Evolutionary conservation across 2,888 invertebrate species (phyloP).

Genomic region (Melieria crassipennis): DNA sequence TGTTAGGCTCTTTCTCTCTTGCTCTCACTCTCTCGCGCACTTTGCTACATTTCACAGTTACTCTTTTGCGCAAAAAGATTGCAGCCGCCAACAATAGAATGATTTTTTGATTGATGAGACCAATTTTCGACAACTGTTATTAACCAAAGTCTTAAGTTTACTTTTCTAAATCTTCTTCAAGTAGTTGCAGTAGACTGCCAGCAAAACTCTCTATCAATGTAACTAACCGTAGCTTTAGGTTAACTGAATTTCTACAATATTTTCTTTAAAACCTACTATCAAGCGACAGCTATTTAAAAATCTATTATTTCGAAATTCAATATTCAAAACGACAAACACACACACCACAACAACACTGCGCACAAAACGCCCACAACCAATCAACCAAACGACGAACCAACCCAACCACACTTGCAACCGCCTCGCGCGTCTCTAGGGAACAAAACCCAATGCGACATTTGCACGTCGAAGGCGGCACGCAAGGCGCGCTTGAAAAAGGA

Average conservation of each 20-base stretch:
- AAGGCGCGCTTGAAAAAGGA: constrained; percentile 75
- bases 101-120: background rate
- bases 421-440: constrained; percentile 73
- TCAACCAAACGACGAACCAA: constrained; percentile 22
- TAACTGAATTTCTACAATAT: constrained; percentile 1
- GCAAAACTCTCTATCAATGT: background rate
- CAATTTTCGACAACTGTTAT: constrained; percentile 27
- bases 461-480: constrained; percentile 79
- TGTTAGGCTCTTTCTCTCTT: too few species aligned
- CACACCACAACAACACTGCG: background rate
- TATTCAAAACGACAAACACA: background rate
- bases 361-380: constrained; percentile 17
- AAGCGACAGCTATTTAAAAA: background rate
- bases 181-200: constrained; percentile 48
- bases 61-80: constrained; percentile 63
- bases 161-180: constrained; percentile 36
- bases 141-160: constrained; percentile 37
- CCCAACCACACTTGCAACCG: background rate
- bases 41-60: constrained; percentile 43
- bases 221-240: constrained; percentile 5
- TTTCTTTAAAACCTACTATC: constrained; percentile 9
- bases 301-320: background rate
- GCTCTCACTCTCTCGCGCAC: constrained; percentile 1
- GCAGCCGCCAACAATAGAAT: constrained; percentile 44
- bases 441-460: constrained; percentile 88